These are phyloP conservation scores for Babyrousa celebensis DNA, from an alignment of 2,797 vertebrate genomes.

Conservation along the genomic window DNA sequence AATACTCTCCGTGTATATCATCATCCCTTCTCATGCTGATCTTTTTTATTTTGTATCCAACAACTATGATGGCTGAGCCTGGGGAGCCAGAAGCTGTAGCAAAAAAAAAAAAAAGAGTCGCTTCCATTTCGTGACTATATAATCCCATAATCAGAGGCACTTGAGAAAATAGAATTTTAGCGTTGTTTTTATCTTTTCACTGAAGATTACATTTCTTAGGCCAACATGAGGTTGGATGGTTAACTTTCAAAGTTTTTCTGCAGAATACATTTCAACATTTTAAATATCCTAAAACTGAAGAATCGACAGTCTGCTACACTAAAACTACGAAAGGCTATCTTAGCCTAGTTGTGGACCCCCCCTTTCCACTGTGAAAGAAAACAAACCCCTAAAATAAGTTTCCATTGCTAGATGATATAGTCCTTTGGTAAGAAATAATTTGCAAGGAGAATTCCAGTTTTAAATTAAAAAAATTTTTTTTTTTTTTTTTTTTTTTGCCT, in stretches of 20 bases:
- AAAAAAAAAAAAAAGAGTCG: neutral
- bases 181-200: neutral
- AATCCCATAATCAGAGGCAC: constrained; percentile 40
- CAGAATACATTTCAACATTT: neutral
- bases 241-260: constrained; percentile 16
- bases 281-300: neutral
- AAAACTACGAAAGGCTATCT: neutral
- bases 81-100: neutral
- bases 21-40: neutral
- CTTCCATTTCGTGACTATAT: constrained; percentile 33
- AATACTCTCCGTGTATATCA: neutral
- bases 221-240: neutral
- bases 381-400: neutral
- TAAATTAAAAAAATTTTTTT: no score
- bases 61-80: neutral
- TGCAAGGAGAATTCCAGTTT: constrained; percentile 35
- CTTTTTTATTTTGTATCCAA: neutral
- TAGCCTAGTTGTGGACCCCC: neutral
- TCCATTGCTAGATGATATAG: neutral
- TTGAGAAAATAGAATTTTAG: neutral
- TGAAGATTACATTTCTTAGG: constrained; percentile 12
- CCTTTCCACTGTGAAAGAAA: neutral
- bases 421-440: neutral
- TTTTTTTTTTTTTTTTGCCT: no score
- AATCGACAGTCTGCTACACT: neutral